Conservation (phyloP, 2,797 vertebrate genomes). For the Pangasius larnaudii region DNA sequence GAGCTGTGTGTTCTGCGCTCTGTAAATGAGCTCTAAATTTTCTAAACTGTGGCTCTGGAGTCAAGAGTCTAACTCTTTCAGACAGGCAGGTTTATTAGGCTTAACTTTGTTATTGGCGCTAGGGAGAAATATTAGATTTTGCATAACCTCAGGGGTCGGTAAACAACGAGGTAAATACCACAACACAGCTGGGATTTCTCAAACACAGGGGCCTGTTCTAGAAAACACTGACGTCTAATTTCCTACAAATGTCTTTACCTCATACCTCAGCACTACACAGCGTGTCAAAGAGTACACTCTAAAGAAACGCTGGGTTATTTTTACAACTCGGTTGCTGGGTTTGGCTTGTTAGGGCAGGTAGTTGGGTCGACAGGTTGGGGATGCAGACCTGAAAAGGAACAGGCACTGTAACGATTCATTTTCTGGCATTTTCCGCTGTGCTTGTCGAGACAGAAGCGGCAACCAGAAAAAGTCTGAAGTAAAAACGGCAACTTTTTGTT, state of each 20-base stretch:
- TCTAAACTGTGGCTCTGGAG: neutral
- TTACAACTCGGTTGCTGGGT: neutral
- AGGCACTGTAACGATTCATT: neutral
- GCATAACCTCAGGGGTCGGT: neutral
- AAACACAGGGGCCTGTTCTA: neutral
- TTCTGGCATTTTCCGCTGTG: neutral
- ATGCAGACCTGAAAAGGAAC: neutral
- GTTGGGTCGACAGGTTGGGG: neutral
- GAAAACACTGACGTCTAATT: neutral
- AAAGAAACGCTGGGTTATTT: too few species aligned
- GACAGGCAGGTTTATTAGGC: conserved; percentile 12
- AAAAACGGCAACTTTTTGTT: neutral
- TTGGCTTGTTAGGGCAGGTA: neutral
- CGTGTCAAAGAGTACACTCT: too few species aligned
- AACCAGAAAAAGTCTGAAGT: neutral
- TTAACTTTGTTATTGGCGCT: conserved; percentile 11
- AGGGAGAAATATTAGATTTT: conserved; percentile 15
- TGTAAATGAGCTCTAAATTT: neutral
- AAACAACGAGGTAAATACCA: neutral
- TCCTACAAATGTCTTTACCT: neutral
- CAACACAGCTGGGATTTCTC: conserved; percentile 1
- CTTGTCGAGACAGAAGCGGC: neutral
- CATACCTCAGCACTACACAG: neutral
- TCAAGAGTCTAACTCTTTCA: neutral
- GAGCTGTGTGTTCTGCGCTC: neutral